Evolutionary conservation across 2,113 vertebrate species (phyloP).

Genomic region (Rafetus swinhoei): DNA sequence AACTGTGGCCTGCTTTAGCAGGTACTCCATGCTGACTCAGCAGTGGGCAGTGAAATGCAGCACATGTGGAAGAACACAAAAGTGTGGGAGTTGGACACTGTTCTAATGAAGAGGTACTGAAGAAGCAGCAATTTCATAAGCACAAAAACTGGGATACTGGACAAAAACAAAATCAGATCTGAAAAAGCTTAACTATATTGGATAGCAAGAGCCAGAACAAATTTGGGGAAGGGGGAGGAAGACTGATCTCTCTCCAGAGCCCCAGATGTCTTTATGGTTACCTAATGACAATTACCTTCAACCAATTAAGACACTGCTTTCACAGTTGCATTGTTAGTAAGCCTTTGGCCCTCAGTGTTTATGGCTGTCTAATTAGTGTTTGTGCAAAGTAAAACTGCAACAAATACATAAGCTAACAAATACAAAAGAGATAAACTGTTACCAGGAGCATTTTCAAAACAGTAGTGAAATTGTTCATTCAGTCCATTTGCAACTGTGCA

Average conservation of each 20-base stretch:
- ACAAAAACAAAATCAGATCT: constrained; percentile 55
- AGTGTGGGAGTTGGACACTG: constrained; percentile 12
- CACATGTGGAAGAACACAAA: constrained; percentile 19
- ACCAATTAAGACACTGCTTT: constrained; percentile 81
- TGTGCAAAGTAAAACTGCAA: constrained; percentile 77
- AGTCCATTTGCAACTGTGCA: constrained; percentile 25
- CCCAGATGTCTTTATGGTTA: constrained; percentile 84
- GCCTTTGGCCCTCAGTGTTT: constrained; percentile 77
- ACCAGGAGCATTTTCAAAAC: constrained; percentile 56
- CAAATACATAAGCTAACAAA: constrained; percentile 71
- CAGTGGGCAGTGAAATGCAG: constrained; percentile 44
- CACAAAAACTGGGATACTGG: constrained; percentile 52
- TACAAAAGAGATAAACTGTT: constrained; percentile 68
- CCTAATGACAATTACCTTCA: constrained; percentile 83
- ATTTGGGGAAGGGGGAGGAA: constrained; percentile 58
- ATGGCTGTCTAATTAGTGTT: constrained; percentile 80
- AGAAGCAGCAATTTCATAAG: constrained; percentile 60
- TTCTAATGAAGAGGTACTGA: constrained; percentile 63
- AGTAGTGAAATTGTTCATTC: not conserved
- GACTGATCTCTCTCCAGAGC: constrained; percentile 81
- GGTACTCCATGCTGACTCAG: not conserved
- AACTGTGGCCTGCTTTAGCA: constrained; percentile 35
- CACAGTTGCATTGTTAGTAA: constrained; percentile 79
- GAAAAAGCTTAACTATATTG: constrained; percentile 56
- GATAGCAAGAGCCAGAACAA: constrained; percentile 70